Evolutionary conservation across 2,797 vertebrate genomes (phyloP), one percentile per base, ranked within the genome.

Genomic region (Micropoecilia bifurca): DNA sequence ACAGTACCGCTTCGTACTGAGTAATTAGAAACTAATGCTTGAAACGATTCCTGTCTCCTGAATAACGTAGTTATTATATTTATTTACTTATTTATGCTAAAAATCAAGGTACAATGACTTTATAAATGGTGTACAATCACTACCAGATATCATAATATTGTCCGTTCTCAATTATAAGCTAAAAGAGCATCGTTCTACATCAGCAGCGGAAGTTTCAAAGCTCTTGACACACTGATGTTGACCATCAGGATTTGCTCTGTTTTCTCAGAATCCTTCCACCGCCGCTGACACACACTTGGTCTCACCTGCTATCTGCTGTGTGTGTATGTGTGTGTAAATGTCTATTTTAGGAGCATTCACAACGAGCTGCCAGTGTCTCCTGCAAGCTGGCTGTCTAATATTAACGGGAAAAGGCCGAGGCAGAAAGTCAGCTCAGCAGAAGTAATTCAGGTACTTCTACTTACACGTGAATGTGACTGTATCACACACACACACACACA

Each of bases 281-380:
- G 12, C 63, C 18, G 74, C 50, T 83, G 13, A 71, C 79, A 81
- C 80, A 84, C 78, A 83, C 55, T 43, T 47, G 73, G 30, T 81
- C 71, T 86, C 79, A 87, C 74, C 78, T 85, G 75, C 79, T 80
- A 76, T 80, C 76, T 41, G 39, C 39, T 41, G 71, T 82, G 74
- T 76, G 71, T 61, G 13, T 13, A n/a, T 5, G 10, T 81, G 81
- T 75, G 81, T 84, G 33, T 66, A 22, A 75, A 84, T 43, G 81
- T 78, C 57, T 89, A 75, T 93, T 96, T 94, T 93, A 88, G 91
- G 87, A 77, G 79, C 16, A 59, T 93, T 94, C 91, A 88, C 87
- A 9, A 74, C 83, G 80, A 90, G 84, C 85, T 82, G 91, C 84
- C 88, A 92, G 8, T 22, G 33, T 39, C 33, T 66, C 61, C 61